phyloP scores from a whole-genome alignment of 2,113 vertebrate species.

The Anser brachyrhynchus region DNA sequence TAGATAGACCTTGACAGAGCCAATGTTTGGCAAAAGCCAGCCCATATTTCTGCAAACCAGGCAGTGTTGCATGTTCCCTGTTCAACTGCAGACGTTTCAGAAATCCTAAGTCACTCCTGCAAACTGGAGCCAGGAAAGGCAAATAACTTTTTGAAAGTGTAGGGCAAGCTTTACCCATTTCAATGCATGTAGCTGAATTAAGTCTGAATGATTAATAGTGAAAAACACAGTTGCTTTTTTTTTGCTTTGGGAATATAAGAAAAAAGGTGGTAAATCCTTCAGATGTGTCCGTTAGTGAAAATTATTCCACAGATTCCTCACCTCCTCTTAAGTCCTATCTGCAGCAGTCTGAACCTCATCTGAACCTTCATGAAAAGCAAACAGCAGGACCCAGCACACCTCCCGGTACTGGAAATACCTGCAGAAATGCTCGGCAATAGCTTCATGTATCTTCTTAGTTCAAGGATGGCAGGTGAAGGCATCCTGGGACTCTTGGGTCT shows the following conservation, averaged over 20 bases:
- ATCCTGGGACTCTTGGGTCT: background rate
- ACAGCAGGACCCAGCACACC: background rate
- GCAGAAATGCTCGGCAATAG: background rate
- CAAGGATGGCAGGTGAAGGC: background rate
- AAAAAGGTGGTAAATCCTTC: background rate
- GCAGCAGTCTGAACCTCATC: background rate
- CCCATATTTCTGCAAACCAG: background rate
- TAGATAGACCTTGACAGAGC: background rate
- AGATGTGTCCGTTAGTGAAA: background rate
- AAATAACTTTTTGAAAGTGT: background rate
- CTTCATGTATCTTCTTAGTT: background rate
- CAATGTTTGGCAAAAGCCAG: background rate
- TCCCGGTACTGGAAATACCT: background rate
- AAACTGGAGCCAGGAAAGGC: background rate
- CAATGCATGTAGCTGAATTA: background rate
- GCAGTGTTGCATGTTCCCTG: background rate
- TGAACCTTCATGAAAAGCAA: background rate
- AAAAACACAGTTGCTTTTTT: background rate
- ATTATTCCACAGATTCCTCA: background rate
- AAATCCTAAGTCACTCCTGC: background rate
- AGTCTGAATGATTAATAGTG: background rate
- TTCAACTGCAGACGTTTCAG: background rate
- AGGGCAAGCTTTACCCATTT: background rate
- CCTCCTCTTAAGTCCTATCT: background rate
- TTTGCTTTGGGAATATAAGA: background rate